Evolutionary conservation across 2,888 invertebrate genomes (phyloP).

Genomic region (Drosophila prolongata): DNA sequence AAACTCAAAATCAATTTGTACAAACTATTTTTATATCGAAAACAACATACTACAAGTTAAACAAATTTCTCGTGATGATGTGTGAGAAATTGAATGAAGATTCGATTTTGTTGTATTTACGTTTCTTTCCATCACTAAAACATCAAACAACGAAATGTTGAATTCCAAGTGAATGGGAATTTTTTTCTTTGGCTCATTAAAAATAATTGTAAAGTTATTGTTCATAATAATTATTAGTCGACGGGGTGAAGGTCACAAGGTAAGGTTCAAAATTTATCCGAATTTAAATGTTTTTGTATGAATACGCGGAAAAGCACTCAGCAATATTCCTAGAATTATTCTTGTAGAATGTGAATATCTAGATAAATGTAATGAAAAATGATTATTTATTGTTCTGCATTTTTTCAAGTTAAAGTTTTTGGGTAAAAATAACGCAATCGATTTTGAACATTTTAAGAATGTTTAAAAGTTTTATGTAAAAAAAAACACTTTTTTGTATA

Average conservation of each 20-base stretch:
- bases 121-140: slow-evolving; percentile 26
- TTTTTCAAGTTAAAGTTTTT: too few relatives aligned
- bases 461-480: too few relatives aligned
- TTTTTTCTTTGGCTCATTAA: slow-evolving; percentile 21
- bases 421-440: too few relatives aligned
- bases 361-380: neutral
- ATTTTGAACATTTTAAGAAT: too few relatives aligned
- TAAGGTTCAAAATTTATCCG: neutral
- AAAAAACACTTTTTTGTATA: too few relatives aligned
- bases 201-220: slow-evolving; percentile 34
- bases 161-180: slow-evolving; percentile 21
- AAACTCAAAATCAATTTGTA: slow-evolving; percentile 63
- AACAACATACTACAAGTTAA: slow-evolving; percentile 53
- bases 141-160: slow-evolving; percentile 48
- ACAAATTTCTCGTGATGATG: slow-evolving; percentile 67
- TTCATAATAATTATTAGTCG: slow-evolving; percentile 16
- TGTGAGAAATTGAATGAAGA: slow-evolving; percentile 66
- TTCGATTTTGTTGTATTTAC: slow-evolving; percentile 20
- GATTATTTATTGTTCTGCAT: neutral
- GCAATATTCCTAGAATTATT: neutral
- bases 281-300: neutral
- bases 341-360: too few relatives aligned
- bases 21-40: slow-evolving; percentile 71
- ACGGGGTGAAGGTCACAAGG: slow-evolving; percentile 8
- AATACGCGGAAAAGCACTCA: neutral